A percentile compares a stretch with the other conserved stretches of the same genome.
Conservation (phyloP, 2,888 invertebrate genomes). For the Parnassius mnemosyne region DNA sequence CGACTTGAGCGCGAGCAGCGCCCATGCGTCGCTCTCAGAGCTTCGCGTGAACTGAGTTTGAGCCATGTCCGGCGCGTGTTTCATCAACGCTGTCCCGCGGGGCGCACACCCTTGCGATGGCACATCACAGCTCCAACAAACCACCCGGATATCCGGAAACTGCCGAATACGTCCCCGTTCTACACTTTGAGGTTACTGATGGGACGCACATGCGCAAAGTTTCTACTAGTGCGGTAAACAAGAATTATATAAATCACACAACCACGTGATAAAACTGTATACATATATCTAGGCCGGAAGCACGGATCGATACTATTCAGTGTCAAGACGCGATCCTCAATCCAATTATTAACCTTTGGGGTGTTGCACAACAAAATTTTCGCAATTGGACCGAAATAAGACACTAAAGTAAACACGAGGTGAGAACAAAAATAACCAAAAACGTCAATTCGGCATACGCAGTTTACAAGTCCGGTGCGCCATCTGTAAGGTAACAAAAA, state of each 20-base stretch:
- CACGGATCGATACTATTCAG: conserved; percentile 70
- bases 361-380: conserved; percentile 73
- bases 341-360: conserved; percentile 60
- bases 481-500: conserved; percentile 73
- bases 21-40: conserved; percentile 94
- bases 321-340: conserved; percentile 46
- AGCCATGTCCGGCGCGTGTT: conserved; percentile 69
- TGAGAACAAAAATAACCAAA: conserved; percentile 81
- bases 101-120: conserved; percentile 66
- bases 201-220: conserved; percentile 81
- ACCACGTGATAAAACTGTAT: conserved; percentile 81
- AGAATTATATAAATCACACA: conserved; percentile 81
- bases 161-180: conserved; percentile 70
- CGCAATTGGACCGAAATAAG: conserved; percentile 75
- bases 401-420: conserved; percentile 81
- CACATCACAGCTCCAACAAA: conserved; percentile 72
- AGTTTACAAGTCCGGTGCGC: conserved; percentile 76
- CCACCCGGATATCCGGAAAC: conserved; percentile 79
- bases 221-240: conserved; percentile 80
- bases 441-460: conserved; percentile 79
- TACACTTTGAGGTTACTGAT: conserved; percentile 79
- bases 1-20: conserved; percentile 92
- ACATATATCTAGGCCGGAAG: conserved; percentile 74
- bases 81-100: conserved; percentile 73
- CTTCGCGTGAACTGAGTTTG: conserved; percentile 86